Conservation (phyloP, 2,797 vertebrate genomes). For the Mionectes olivaceus region DNA sequence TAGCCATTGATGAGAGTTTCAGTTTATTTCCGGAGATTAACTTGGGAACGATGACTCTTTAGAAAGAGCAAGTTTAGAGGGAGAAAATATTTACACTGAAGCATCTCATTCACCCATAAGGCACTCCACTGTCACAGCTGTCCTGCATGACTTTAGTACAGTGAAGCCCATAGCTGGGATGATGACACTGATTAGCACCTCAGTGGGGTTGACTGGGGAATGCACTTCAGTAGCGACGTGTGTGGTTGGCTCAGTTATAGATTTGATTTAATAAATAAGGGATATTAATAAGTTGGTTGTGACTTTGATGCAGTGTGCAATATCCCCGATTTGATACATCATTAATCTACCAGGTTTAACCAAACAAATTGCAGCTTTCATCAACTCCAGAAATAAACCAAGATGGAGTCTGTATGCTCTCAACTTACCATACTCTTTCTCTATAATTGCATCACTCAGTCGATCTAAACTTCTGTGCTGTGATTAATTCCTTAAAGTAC, state of each 20-base stretch:
- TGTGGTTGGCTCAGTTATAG: not conserved
- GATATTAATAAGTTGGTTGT: conserved; percentile 5
- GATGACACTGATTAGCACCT: not conserved
- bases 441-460: not conserved
- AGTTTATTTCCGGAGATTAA: not conserved
- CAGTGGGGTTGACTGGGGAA: not conserved
- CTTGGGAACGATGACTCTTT: not conserved
- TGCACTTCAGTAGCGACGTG: not conserved
- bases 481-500: not conserved
- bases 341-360: conserved; percentile 48
- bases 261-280: conserved; percentile 1
- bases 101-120: not conserved
- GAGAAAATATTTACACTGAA: not conserved
- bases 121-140: not conserved
- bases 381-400: not conserved
- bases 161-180: not conserved
- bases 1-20: not conserved
- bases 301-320: conserved; percentile 45
- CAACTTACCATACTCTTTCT: not conserved
- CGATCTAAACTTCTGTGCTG: not conserved
- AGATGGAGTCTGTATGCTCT: not conserved
- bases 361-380: not conserved
- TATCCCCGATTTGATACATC: conserved; percentile 14
- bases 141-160: not conserved
- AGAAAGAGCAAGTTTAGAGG: not conserved